phyloP scores from a whole-genome alignment of 2,113 vertebrate species.

The Tauraco erythrolophus region DNA sequence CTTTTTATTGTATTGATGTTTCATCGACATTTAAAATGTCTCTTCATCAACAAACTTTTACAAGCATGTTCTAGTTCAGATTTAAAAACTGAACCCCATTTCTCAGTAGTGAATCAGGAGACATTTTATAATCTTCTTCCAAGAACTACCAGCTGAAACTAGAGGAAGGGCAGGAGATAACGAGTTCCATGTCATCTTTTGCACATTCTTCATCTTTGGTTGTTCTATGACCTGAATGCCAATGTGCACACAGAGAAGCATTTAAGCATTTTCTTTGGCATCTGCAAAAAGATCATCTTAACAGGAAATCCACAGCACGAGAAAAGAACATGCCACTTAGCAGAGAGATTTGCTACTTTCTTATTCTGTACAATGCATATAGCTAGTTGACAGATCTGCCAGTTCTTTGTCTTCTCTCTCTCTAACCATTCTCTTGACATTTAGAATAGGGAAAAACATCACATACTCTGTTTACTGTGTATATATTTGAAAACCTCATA shows the following conservation, averaged over 20 bases:
- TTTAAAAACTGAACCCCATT: background rate
- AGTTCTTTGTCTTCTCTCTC: background rate
- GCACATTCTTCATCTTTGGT: background rate
- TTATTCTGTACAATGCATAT: background rate
- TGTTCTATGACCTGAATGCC: background rate
- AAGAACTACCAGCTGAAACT: background rate
- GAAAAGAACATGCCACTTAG: background rate
- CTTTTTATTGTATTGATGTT: background rate
- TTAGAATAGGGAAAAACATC: background rate
- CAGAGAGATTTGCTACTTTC: background rate
- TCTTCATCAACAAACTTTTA: background rate
- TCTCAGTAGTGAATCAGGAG: background rate
- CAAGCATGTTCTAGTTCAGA: background rate
- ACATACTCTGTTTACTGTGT: background rate
- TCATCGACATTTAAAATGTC: background rate
- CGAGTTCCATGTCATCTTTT: background rate
- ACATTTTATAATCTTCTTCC: background rate
- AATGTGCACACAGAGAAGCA: background rate
- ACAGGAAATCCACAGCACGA: background rate
- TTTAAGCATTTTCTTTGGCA: background rate
- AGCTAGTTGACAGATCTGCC: background rate
- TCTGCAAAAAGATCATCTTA: background rate
- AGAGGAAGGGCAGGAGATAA: background rate
- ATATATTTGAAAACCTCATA: conserved; percentile 10
- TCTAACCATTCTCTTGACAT: background rate